A percentile compares a stretch with the other conserved stretches of the same genome.
phyloP scores from a whole-genome alignment of 2,113 vertebrate genomes.

The Peromyscus polionotus region DNA sequence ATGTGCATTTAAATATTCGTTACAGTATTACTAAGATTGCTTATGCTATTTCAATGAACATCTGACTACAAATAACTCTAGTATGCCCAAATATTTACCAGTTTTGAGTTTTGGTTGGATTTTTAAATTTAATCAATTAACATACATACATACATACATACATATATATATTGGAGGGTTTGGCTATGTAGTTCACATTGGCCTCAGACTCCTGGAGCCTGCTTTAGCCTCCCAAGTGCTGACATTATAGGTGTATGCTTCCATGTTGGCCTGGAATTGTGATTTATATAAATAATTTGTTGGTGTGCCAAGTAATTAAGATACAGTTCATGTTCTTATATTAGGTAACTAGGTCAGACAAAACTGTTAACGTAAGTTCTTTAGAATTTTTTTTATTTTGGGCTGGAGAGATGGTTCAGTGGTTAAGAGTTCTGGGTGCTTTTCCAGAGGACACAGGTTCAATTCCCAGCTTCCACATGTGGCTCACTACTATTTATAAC shows the following conservation, averaged over 20 bases:
- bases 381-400: background rate
- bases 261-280: conserved; percentile 36
- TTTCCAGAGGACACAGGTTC: background rate
- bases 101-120: conserved; percentile 33
- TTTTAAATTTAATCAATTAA: background rate
- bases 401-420: background rate
- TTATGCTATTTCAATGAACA: conserved; percentile 49
- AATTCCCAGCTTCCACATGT: background rate
- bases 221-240: background rate
- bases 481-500: background rate
- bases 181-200: background rate
- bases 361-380: conserved; percentile 46
- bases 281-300: conserved; percentile 53
- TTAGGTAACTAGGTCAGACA: conserved; percentile 51
- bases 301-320: conserved; percentile 34
- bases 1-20: conserved; percentile 35
- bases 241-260: background rate
- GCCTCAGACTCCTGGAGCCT: too few species aligned
- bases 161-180: background rate
- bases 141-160: too few species aligned
- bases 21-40: conserved; percentile 55
- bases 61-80: conserved; percentile 28
- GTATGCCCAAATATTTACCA: conserved; percentile 17
- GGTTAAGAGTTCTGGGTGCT: background rate
- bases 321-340: background rate